Conservation (phyloP, 2,888 invertebrate genomes). For the Brachylomia viminalis region DNA sequence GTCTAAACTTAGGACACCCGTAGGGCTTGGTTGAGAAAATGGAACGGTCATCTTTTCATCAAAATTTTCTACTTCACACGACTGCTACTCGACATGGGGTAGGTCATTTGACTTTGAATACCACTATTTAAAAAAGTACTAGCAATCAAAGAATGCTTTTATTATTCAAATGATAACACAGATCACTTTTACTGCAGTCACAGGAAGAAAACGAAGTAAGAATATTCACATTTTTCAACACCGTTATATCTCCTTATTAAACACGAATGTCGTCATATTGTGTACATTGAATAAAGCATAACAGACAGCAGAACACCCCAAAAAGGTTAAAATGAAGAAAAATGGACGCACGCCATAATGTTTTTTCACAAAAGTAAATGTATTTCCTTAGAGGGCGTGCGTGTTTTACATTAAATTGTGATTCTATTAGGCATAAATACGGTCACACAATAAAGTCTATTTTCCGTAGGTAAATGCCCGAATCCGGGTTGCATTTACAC, state of each 20-base stretch:
- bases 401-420: conserved; percentile 64
- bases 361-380: conserved; percentile 54
- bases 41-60: conserved; percentile 53
- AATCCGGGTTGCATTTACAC: conserved; percentile 66
- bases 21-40: conserved; percentile 22
- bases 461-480: conserved; percentile 69
- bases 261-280: not conserved
- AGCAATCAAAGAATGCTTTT: not conserved
- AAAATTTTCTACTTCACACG: conserved; percentile 13
- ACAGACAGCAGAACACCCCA: conserved; percentile 30
- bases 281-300: conserved; percentile 42
- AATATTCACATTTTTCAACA: not conserved
- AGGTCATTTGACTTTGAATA: not conserved
- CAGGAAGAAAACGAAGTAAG: not conserved
- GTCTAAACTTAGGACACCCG: conserved; percentile 22
- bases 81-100: not conserved
- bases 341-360: conserved; percentile 54
- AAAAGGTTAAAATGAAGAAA: conserved; percentile 61
- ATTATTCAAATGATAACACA: not conserved
- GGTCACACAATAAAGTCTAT: conserved; percentile 74
- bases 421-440: conserved; percentile 72
- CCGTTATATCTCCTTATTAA: not conserved
- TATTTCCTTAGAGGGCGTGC: conserved; percentile 56
- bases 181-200: not conserved
- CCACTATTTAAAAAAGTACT: not conserved